phyloP scores from a whole-genome alignment of 1,140 invertebrate species.

The Drosophila ambigua region DNA sequence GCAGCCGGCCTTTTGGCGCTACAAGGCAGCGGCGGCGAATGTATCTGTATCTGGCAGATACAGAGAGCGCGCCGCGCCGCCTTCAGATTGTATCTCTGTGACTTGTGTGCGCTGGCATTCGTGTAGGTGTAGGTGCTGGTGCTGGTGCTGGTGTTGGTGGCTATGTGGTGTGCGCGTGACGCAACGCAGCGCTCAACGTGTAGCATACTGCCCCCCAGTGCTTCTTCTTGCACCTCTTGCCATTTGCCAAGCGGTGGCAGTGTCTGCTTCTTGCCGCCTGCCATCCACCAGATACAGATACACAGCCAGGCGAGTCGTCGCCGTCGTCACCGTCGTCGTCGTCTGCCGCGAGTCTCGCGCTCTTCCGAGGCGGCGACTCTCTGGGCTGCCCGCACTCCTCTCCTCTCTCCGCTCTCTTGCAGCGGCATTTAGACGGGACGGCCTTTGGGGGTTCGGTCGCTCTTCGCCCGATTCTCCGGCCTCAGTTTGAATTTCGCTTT shows the following conservation, averaged over 20 bases:
- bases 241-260: slow-evolving; percentile 23
- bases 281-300: slow-evolving; percentile 65
- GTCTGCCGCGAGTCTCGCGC: background rate
- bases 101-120: slow-evolving; percentile 1
- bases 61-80: slow-evolving; percentile 9
- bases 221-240: slow-evolving; percentile 39
- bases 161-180: slow-evolving; percentile 55
- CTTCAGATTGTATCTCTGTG: slow-evolving; percentile 9
- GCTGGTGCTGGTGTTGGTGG: background rate
- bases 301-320: slow-evolving; percentile 21
- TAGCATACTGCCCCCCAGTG: slow-evolving; percentile 29
- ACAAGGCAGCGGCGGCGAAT: slow-evolving; percentile 35
- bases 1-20: slow-evolving; percentile 69
- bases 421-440: slow-evolving; percentile 6
- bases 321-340: too few species aligned
- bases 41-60: slow-evolving; percentile 58
- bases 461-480: slow-evolving; percentile 57
- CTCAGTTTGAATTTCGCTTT: slow-evolving; percentile 83
- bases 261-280: slow-evolving; percentile 63
- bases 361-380: slow-evolving; percentile 8
- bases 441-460: slow-evolving; percentile 51
- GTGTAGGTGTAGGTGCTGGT: background rate
- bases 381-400: slow-evolving; percentile 13
- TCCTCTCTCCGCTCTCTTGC: slow-evolving; percentile 13
- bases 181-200: slow-evolving; percentile 70